phyloP scores from a whole-genome alignment of 2,888 invertebrate genomes.

The Protonemura montana region DNA sequence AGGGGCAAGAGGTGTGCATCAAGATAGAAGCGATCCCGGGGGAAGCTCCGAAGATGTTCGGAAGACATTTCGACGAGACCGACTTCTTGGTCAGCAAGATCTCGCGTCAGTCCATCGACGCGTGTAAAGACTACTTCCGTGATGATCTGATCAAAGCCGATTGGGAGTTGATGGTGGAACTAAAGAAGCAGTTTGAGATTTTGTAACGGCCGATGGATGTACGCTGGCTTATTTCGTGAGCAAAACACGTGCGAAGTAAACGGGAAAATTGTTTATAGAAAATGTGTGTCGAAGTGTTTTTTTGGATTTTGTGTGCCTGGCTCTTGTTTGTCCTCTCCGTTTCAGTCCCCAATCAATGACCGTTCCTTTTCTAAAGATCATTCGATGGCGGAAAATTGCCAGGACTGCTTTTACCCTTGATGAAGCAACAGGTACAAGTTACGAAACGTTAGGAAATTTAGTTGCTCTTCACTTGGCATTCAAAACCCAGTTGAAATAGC shows the following conservation, averaged over 20 bases:
- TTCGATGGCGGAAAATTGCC: too few relatives aligned
- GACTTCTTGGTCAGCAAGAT: constrained; percentile 98
- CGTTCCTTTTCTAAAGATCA: background rate
- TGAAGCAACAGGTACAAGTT: too few relatives aligned
- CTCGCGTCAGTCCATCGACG: constrained; percentile 96
- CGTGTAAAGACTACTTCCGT: constrained; percentile 98
- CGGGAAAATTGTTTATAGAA: background rate
- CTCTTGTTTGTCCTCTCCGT: too few relatives aligned
- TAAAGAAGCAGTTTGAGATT: constrained; percentile 97
- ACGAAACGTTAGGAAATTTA: too few relatives aligned
- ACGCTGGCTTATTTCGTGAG: background rate
- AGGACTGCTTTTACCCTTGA: too few relatives aligned
- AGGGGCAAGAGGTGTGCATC: constrained; percentile 94
- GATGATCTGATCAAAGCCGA: constrained; percentile 96
- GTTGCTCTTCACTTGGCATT: too few relatives aligned
- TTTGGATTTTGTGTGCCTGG: background rate
- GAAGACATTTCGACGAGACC: constrained; percentile 96
- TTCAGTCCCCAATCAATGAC: background rate
- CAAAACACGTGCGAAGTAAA: background rate
- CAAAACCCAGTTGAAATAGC: too few relatives aligned
- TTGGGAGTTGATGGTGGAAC: constrained; percentile 98
- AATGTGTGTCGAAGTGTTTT: background rate
- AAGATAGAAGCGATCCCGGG: constrained; percentile 97
- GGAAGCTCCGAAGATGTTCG: constrained; percentile 99
- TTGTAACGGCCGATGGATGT: constrained; percentile 65